Percentiles rank a stretch among this genome's conserved stretches.
Conservation (phyloP, 2,797 vertebrate genomes). For the Selene dorsalis region DNA sequence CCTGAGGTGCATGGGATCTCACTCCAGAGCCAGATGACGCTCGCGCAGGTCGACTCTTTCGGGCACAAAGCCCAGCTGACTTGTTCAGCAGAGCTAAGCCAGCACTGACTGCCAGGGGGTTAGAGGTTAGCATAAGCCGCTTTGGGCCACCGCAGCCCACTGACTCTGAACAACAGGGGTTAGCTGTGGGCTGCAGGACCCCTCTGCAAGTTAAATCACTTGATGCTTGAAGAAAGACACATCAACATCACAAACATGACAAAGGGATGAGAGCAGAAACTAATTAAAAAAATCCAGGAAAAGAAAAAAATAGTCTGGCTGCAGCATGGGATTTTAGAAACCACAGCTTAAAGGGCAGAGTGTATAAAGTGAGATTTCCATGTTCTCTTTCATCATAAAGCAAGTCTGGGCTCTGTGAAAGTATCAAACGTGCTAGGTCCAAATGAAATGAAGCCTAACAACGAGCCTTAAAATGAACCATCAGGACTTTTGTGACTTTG, state of each 20-base stretch:
- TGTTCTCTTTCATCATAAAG: too few relatives aligned
- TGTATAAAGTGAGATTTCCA: too few relatives aligned
- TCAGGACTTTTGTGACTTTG: too few relatives aligned
- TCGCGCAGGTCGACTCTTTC: constrained; percentile 48
- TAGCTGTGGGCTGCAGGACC: constrained; percentile 31
- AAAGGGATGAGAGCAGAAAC: neutral
- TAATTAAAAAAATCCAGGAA: neutral
- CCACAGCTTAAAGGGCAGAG: constrained; percentile 14
- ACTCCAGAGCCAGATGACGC: constrained; percentile 53
- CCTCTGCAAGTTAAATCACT: constrained; percentile 26
- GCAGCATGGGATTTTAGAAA: constrained; percentile 5
- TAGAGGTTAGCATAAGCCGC: constrained; percentile 69
- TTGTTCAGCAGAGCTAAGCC: constrained; percentile 59
- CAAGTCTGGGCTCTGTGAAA: too few relatives aligned
- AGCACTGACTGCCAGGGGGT: constrained; percentile 54
- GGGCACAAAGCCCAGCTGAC: constrained; percentile 66
- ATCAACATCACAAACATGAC: constrained; percentile 5
- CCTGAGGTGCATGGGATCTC: constrained; percentile 57
- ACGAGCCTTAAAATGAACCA: too few relatives aligned
- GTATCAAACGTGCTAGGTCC: too few relatives aligned
- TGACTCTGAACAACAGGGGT: constrained; percentile 68
- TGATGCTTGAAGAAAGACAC: constrained; percentile 3
- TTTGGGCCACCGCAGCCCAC: constrained; percentile 65
- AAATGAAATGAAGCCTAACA: too few relatives aligned
- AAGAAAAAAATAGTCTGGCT: constrained; percentile 23